A percentile compares a stretch with the other conserved stretches of the same genome.
Conservation (phyloP, 2,113 vertebrate genomes). For the Rhea americana region DNA sequence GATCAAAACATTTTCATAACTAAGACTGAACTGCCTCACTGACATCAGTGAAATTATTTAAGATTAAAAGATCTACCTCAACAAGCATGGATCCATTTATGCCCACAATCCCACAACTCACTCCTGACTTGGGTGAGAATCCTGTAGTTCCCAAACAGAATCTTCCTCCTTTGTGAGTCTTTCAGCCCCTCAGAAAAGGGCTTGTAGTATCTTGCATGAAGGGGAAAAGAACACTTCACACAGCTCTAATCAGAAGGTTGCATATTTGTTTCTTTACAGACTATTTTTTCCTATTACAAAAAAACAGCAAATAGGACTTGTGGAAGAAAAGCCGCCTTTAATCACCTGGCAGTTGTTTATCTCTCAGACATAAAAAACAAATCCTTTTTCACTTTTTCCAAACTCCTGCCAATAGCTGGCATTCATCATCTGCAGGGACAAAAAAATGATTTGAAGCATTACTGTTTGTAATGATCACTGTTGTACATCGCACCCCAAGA, state of each 20-base stretch:
- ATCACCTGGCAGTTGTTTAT: slow-evolving; percentile 53
- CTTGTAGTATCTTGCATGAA: background rate
- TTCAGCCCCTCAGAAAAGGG: background rate
- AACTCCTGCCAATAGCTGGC: slow-evolving; percentile 54
- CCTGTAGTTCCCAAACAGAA: background rate
- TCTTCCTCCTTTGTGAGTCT: background rate
- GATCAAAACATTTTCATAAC: too few species aligned
- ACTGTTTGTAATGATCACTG: slow-evolving; percentile 48
- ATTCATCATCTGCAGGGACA: slow-evolving; percentile 62
- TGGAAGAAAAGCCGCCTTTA: background rate
- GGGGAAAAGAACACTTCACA: background rate
- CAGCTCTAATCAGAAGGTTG: background rate
- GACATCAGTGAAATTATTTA: background rate
- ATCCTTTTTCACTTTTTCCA: slow-evolving; percentile 45
- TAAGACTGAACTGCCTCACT: background rate
- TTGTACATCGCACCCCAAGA: background rate
- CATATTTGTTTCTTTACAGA: background rate
- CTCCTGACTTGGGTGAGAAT: too few species aligned
- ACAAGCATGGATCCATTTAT: background rate
- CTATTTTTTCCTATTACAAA: background rate
- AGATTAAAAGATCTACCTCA: background rate
- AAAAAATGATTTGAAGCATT: slow-evolving; percentile 49
- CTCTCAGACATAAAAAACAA: slow-evolving; percentile 29
- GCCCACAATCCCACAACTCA: background rate
- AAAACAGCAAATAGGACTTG: slow-evolving; percentile 19